These are phyloP conservation scores for Tonatia bakeri DNA, from an alignment of 2,113 vertebrate genomes.

Conservation along the genomic window DNA sequence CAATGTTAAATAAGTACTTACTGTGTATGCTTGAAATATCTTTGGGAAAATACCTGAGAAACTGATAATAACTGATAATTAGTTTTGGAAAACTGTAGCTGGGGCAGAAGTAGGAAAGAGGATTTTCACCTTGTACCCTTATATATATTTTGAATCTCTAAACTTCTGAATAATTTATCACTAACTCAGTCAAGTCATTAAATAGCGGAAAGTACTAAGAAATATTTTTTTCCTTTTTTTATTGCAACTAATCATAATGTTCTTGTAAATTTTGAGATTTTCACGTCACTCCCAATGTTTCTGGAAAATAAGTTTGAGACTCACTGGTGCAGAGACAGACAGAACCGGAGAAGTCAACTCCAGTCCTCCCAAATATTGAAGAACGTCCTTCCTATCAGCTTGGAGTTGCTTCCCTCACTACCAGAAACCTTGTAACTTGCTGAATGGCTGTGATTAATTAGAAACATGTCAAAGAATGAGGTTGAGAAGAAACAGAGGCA, in stretches of 20 bases:
- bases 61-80: background rate
- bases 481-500: background rate
- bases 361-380: background rate
- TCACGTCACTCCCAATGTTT: background rate
- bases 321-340: background rate
- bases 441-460: background rate
- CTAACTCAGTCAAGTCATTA: background rate
- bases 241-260: background rate
- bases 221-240: background rate
- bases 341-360: background rate
- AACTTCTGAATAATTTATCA: background rate
- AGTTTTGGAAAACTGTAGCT: background rate
- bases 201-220: background rate
- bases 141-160: background rate
- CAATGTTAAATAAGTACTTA: background rate
- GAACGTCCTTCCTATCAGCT: background rate
- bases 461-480: background rate
- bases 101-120: background rate
- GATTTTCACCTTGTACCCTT: background rate
- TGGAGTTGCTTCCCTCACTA: background rate
- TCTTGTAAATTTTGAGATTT: background rate
- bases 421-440: background rate
- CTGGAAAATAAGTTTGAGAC: background rate
- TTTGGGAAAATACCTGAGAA: background rate
- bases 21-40: background rate